phyloP scores from a whole-genome alignment of 2,113 vertebrate species.

The Nettapus auritus region DNA sequence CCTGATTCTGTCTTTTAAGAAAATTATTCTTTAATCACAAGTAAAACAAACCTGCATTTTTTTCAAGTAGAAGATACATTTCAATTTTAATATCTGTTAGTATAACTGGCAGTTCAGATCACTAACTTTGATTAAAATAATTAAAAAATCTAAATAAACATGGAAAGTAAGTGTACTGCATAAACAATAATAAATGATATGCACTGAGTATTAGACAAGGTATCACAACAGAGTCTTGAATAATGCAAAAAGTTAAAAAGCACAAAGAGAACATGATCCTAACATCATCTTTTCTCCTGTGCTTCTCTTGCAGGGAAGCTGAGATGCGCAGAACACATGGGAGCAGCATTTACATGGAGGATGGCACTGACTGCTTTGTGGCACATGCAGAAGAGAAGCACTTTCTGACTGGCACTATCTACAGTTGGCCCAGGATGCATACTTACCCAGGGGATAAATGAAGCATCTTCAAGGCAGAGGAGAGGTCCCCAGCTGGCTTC shows the following conservation, averaged over 20 bases:
- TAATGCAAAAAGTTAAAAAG: background rate
- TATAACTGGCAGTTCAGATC: background rate
- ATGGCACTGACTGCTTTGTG: background rate
- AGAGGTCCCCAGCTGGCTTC: constrained; percentile 7
- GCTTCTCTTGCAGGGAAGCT: background rate
- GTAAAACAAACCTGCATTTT: background rate
- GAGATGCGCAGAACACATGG: rapidly evolving
- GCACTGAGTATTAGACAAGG: background rate
- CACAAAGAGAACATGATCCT: background rate
- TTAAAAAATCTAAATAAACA: background rate
- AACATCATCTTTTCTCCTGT: background rate
- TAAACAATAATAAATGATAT: background rate
- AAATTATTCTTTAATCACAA: background rate
- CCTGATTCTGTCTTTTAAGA: background rate
- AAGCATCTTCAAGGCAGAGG: rapidly evolving
- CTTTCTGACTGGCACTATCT: background rate
- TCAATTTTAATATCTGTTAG: background rate
- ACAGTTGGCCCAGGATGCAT: background rate
- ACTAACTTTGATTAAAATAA: background rate
- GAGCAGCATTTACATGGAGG: rapidly evolving
- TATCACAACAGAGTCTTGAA: background rate
- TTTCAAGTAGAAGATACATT: background rate
- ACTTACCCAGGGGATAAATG: background rate
- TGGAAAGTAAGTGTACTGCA: background rate
- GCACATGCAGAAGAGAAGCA: background rate